Conservation (phyloP, 1,140 invertebrate genomes). For the Halesus radiatus region DNA sequence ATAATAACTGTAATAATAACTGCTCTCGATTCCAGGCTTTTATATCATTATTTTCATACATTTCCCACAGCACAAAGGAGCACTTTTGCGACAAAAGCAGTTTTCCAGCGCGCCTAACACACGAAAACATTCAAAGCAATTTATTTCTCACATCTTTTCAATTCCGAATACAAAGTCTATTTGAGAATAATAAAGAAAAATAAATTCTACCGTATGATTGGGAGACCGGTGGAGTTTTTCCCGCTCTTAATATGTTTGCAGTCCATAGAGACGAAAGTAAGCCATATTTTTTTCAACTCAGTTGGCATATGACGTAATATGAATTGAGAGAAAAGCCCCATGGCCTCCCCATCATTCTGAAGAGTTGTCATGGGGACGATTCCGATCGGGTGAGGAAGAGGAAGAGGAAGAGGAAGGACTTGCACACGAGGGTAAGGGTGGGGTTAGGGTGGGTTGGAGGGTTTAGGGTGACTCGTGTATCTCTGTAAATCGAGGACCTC, state of each 20-base stretch:
- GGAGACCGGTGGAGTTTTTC: slow-evolving; percentile 23
- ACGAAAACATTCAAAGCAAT: slow-evolving; percentile 50
- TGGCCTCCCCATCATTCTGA: slow-evolving; percentile 42
- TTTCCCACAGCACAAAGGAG: slow-evolving; percentile 43
- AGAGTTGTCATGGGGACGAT: slow-evolving; percentile 52
- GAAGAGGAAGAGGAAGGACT: slow-evolving; percentile 13
- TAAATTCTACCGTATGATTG: slow-evolving; percentile 48
- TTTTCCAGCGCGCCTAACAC: slow-evolving; percentile 41
- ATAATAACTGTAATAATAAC: slow-evolving; percentile 38
- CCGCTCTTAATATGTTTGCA: slow-evolving; percentile 43
- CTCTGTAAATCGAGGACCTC: slow-evolving; percentile 29
- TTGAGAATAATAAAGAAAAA: slow-evolving; percentile 52
- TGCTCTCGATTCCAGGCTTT: slow-evolving; percentile 38
- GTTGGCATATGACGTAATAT: slow-evolving; percentile 57
- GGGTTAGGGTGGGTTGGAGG: neutral
- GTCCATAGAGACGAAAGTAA: slow-evolving; percentile 47
- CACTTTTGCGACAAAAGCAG: slow-evolving; percentile 47
- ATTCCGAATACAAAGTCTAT: slow-evolving; percentile 49
- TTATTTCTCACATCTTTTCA: slow-evolving; percentile 50
- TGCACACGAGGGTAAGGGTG: neutral
- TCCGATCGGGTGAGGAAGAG: slow-evolving; percentile 14
- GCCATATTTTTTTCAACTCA: slow-evolving; percentile 56
- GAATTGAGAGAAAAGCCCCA: slow-evolving; percentile 53
- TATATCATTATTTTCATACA: slow-evolving; percentile 39
- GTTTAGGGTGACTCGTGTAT: neutral